Percentiles rank a stretch among this genome's conserved stretches.
Conservation (phyloP, 35 echinoderm and acorn worm genomes). For the Apostichopus californicus region DNA sequence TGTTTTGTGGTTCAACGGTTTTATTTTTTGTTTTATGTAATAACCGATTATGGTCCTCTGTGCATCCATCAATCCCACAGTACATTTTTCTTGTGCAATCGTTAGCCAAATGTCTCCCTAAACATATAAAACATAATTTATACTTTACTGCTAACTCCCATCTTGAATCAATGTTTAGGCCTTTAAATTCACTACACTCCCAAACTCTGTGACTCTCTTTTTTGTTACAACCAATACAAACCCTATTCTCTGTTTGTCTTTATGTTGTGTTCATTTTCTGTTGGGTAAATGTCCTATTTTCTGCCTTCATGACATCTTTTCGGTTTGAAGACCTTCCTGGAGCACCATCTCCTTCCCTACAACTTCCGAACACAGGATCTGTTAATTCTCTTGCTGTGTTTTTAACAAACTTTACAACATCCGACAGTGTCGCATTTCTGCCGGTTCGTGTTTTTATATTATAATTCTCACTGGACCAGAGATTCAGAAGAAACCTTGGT, state of each 20-base stretch:
- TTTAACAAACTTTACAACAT: slow-evolving; percentile 43
- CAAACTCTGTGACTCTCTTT: too few species aligned
- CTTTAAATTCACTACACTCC: too few species aligned
- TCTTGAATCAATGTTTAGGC: not conserved
- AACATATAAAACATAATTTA: slow-evolving; percentile 4
- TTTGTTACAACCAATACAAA: not conserved
- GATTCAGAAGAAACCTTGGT: slow-evolving; percentile 14
- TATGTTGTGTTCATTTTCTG: not conserved
- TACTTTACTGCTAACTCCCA: not conserved
- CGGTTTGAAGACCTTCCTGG: not conserved
- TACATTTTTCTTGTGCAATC: not conserved
- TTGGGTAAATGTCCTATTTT: not conserved
- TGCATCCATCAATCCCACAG: not conserved
- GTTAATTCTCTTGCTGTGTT: slow-evolving; percentile 1
- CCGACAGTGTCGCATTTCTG: not conserved
- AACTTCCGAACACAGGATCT: slow-evolving; percentile 36
- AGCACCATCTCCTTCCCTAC: not conserved
- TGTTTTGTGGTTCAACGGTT: too few species aligned
- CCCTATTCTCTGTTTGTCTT: not conserved
- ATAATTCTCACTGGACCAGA: not conserved
- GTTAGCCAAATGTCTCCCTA: not conserved
- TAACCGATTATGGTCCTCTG: not conserved
- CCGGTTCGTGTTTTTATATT: not conserved
- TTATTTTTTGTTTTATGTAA: too few species aligned
- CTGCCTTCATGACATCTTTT: not conserved